These are phyloP conservation scores for Brachionus rotundiformis DNA, from an alignment of 1,140 invertebrate genomes.

Conservation along the genomic window DNA sequence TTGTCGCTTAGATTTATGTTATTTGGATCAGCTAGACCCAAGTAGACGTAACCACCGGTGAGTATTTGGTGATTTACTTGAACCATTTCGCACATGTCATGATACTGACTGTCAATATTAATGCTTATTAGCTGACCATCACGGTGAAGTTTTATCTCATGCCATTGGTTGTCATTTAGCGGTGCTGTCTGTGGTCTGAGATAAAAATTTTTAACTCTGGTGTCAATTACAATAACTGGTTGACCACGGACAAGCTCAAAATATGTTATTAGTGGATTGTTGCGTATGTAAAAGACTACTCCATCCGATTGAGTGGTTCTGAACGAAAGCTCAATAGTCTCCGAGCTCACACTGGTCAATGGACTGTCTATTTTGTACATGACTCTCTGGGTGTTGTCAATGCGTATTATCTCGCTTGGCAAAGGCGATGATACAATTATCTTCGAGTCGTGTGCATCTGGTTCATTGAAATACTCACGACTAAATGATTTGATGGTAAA, in stretches of 20 bases:
- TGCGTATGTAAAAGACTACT: constrained; percentile 30
- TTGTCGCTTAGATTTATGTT: constrained; percentile 47
- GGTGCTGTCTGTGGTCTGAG: constrained; percentile 23
- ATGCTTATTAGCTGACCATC: constrained; percentile 16
- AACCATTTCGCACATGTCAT: constrained; percentile 41
- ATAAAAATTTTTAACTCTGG: constrained; percentile 29
- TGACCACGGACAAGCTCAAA: constrained; percentile 32
- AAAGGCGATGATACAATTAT: constrained; percentile 25
- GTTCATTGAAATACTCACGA: constrained; percentile 38
- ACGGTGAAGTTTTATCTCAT: constrained; percentile 46
- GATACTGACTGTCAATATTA: constrained; percentile 44
- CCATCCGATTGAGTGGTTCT: constrained; percentile 33
- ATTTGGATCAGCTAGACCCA: constrained; percentile 42
- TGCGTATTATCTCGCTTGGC: constrained; percentile 42
- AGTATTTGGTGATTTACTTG: constrained; percentile 17
- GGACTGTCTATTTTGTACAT: constrained; percentile 51
- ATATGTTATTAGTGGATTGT: constrained; percentile 36
- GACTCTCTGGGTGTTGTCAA: constrained; percentile 42
- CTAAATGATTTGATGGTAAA: constrained; percentile 1
- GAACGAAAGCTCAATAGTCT: constrained; percentile 46
- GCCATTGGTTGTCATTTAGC: constrained; percentile 47
- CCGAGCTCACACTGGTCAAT: constrained; percentile 21
- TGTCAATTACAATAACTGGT: constrained; percentile 36
- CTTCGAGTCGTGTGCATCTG: constrained; percentile 5
- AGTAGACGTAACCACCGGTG: constrained; percentile 32